A percentile compares a stretch with the other conserved stretches of the same genome.
Conservation (phyloP, 2,888 invertebrate genomes). For the Scaptomyza cyrtandrae region DNA sequence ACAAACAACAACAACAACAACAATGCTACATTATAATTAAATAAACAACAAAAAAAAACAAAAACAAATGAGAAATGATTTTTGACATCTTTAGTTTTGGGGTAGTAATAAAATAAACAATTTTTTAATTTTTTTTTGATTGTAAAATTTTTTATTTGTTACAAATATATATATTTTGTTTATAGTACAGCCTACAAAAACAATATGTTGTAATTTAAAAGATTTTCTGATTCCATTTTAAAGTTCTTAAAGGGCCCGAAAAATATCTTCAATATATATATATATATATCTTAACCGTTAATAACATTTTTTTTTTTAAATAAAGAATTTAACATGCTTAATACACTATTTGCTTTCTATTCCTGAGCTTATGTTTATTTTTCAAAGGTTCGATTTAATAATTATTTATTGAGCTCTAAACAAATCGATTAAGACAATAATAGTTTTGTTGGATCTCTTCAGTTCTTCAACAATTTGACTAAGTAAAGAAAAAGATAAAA, state of each 20-base stretch:
- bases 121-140: background rate
- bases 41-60: constrained; percentile 54
- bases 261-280: background rate
- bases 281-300: background rate
- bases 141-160: background rate
- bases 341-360: background rate
- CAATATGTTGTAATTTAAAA: background rate
- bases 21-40: constrained; percentile 65
- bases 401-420: background rate
- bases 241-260: background rate
- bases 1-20: constrained; percentile 45
- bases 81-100: background rate
- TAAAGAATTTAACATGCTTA: background rate
- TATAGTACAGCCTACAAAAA: background rate
- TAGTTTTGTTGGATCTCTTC: background rate
- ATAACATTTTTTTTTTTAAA: constrained; percentile 1
- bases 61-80: background rate
- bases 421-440: background rate
- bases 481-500: background rate
- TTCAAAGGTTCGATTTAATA: background rate
- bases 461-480: background rate
- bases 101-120: background rate
- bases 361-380: background rate
- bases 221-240: background rate
- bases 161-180: background rate